Base-by-base conservation (phyloP, 2,113 vertebrate species). In the Petroica traversi region DNA sequence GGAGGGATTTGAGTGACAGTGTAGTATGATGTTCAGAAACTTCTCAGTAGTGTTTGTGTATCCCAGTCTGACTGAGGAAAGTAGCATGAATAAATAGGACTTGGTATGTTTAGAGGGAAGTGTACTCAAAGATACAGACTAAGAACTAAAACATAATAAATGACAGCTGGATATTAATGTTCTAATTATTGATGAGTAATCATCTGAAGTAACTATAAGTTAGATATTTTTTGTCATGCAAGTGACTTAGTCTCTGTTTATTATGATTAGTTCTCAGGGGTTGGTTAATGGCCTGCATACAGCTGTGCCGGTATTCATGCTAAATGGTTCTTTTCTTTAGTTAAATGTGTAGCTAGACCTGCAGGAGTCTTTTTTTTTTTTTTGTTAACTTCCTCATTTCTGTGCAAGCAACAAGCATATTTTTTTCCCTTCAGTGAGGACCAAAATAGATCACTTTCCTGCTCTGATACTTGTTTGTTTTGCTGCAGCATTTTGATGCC, bases 401-500 rank as follows among this genome's bases (percentile, higher is more conserved):
- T 78, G 18, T 85, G 66, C 52, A 62, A 85, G 64, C 61, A 82
- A 36, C 23, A 81, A 80, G 40, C 48, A 23, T 80, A 11, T 59
- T 81, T 83, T 67, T 54, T 92, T 34, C 24, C 8, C 79, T 88
- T 62, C 40, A 72, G 28, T 40, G 36, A 83, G 48, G 54, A 72
- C 83, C 15, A 40, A 82, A 90, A 89, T 93, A 94, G 77, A 72
- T 76, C 14, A 31, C 19, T 85, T 92, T 55, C 34, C 85, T 23
- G 29, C 36, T 77, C 54, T 94, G 46, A n/a, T 81, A 25, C 75
- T 83, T 80, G 46, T 61, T 94, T 93, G 62, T 77, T 94, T 86
- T 88, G 82, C 77, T 66, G 59, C 38, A 74, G 25, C 49, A 23
- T 95, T 96, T 88, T 82, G 66, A 40, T 92, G 79, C 76, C 86